Evolutionary conservation across 2,113 vertebrate species (phyloP), one percentile per base, ranked within the genome.

Genomic region (human): DNA sequence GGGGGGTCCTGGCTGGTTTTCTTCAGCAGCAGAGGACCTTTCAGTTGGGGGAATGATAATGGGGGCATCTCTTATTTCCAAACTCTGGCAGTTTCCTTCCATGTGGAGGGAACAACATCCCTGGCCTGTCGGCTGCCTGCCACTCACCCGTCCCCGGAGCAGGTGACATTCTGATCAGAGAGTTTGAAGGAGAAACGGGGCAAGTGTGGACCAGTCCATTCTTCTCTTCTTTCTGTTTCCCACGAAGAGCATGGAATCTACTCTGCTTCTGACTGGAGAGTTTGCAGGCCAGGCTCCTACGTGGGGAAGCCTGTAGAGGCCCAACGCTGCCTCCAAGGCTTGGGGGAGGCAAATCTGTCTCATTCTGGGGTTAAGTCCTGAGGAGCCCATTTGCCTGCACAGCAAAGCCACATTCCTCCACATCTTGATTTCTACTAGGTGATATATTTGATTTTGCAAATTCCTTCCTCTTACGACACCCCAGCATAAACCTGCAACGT

Each of bases 131-230:
- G 12, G 66, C 20, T 23, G 8, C 25, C n/a, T 22, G 8, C 50
- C 17, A 30, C 2, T 61, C 80, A 38, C 5, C 4, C 25, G 11
- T 93, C 79, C 48, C 22, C 10, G 12, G 22, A 40, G 32, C 7
- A 9, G 25, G 22, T 17, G 70, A 80, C 27, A 14, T 23, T 78
- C 35, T 6, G 25, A 43, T 4, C 1, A 5, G 79, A 81, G 22
- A 27, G 59, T 57, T 48, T 50, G 38, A 72, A 94, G 48, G 76
- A 75, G 76, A 40, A 75, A 89, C 0, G 12, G 16, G 23, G 72
- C 6, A 35, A 64, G 5, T 0, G 0, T 1, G 38, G 35, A 22
- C 7, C 3, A 9, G 40, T 25, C 18, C 45, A 3, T 50, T n/a
- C 50, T 78, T 35, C 8, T 73, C 55, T 50, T 9, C 25, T 59